These are phyloP conservation scores for Pristionchus mayeri DNA, from an alignment of 2,888 invertebrate species.

Conservation along the genomic window DNA sequence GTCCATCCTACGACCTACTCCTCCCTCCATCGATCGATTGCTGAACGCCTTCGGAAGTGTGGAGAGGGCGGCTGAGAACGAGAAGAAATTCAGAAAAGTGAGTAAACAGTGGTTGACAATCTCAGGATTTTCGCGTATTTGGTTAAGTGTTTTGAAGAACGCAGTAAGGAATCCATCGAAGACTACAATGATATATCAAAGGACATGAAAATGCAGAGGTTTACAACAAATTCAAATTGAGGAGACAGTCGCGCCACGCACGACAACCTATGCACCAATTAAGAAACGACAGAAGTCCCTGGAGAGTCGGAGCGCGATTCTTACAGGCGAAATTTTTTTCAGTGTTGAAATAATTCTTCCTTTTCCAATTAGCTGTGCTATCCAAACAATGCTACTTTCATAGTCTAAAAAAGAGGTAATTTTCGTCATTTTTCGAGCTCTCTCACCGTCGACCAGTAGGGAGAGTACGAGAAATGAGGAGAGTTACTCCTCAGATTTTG, in stretches of 20 bases:
- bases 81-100: background rate
- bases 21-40: conserved; percentile 33
- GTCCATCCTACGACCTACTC: conserved; percentile 41
- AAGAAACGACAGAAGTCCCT: background rate
- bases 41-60: background rate
- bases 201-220: too few relatives aligned
- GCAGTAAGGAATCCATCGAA: background rate
- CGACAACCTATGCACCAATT: background rate
- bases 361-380: too few relatives aligned
- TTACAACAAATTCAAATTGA: background rate
- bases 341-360: too few relatives aligned
- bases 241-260: conserved; percentile 13
- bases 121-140: too few relatives aligned
- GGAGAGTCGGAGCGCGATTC: background rate
- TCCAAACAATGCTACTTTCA: too few relatives aligned
- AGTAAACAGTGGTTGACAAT: too few relatives aligned
- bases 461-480: too few relatives aligned
- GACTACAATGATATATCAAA: background rate
- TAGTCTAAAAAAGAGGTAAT: too few relatives aligned
- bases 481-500: too few relatives aligned
- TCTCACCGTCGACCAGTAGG: too few relatives aligned
- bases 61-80: background rate
- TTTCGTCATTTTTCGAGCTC: too few relatives aligned
- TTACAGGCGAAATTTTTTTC: background rate
- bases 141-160: background rate